Evolutionary conservation across 2,888 invertebrate genomes (phyloP).

Genomic region (Patella ulyssiponensis): DNA sequence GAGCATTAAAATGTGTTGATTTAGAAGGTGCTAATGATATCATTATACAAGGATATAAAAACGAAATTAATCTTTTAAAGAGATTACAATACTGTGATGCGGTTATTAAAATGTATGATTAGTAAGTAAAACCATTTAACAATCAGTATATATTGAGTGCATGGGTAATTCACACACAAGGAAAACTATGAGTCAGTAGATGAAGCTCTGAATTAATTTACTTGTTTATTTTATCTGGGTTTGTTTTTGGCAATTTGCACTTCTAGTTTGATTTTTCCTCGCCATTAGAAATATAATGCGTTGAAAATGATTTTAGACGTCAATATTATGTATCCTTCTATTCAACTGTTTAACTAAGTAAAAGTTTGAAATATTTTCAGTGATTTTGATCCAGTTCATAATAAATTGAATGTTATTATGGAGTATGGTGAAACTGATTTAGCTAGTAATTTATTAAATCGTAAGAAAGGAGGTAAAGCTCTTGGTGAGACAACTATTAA

Average conservation of each 20-base stretch:
- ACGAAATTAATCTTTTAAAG: slow-evolving; percentile 88
- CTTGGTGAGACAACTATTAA: slow-evolving; percentile 84
- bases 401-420: slow-evolving; percentile 86
- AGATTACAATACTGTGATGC: slow-evolving; percentile 86
- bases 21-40: slow-evolving; percentile 80
- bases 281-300: no score
- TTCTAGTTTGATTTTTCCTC: no score
- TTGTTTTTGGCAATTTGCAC: no score
- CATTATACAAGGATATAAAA: slow-evolving; percentile 84
- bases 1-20: slow-evolving; percentile 88
- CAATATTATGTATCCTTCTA: no score
- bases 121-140: slow-evolving; percentile 78
- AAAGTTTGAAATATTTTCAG: slow-evolving; percentile 74
- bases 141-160: no score
- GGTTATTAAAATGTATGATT: slow-evolving; percentile 88
- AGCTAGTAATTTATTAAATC: slow-evolving; percentile 77
- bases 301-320: no score
- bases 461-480: slow-evolving; percentile 48
- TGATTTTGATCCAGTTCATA: slow-evolving; percentile 78
- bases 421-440: slow-evolving; percentile 94
- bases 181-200: no score
- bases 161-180: no score
- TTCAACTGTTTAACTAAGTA: no score
- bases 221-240: no score
- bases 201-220: no score